Evolutionary conservation across 2,113 vertebrate genomes (phyloP).

Genomic region (Microtus montanus): DNA sequence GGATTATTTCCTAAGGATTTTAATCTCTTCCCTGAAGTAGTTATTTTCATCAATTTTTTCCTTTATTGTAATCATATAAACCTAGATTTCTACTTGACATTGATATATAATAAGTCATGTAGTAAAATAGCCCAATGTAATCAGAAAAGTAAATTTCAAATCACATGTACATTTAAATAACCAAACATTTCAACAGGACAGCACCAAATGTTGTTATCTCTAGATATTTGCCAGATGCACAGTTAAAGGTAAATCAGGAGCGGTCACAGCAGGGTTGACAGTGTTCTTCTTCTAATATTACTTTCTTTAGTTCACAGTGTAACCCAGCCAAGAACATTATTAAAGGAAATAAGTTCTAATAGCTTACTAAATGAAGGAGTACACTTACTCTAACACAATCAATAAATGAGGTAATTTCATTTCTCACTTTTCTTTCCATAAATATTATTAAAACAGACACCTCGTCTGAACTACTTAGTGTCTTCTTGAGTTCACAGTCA

Average conservation of each 20-base stretch:
- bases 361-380: conserved; percentile 51
- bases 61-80: conserved; percentile 2
- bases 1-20: conserved; percentile 18
- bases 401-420: not conserved
- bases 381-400: conserved; percentile 16
- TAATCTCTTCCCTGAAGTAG: conserved; percentile 8
- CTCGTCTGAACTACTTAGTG: conserved; percentile 13
- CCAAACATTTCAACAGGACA: not conserved
- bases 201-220: not conserved
- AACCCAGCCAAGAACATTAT: conserved; percentile 43
- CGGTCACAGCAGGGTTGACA: conserved; percentile 24
- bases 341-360: conserved; percentile 41
- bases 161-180: conserved; percentile 5
- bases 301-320: conserved; percentile 7
- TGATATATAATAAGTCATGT: not conserved
- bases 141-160: conserved; percentile 35
- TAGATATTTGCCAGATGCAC: conserved; percentile 22
- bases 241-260: not conserved
- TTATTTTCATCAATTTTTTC: conserved; percentile 46
- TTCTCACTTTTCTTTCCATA: conserved; percentile 36
- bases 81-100: conserved; percentile 31
- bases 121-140: conserved; percentile 54
- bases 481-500: conserved; percentile 7
- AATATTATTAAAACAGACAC: conserved; percentile 47
- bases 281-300: not conserved